A percentile compares a stretch with the other conserved stretches of the same genome.
Evolutionary conservation across 2,797 vertebrate species (phyloP).

Genomic region (Streptopelia turtur): DNA sequence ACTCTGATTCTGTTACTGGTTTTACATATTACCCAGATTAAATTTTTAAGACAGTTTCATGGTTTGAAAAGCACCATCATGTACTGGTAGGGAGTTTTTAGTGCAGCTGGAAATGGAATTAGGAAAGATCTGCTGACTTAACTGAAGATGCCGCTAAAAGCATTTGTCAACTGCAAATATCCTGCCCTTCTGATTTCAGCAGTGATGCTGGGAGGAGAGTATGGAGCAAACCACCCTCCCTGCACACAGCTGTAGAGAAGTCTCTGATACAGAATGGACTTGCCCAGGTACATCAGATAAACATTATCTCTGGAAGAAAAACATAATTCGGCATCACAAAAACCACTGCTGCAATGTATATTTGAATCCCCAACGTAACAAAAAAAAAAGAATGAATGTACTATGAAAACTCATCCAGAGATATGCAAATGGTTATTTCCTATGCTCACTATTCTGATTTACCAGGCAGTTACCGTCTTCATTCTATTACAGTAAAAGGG

Average conservation of each 20-base stretch:
- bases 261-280: background rate
- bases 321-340: background rate
- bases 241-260: background rate
- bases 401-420: background rate
- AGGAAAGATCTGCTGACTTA: constrained; percentile 33
- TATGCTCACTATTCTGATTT: background rate
- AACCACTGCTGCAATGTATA: background rate
- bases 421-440: background rate
- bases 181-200: background rate
- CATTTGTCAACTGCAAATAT: background rate
- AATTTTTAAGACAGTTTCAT: constrained; percentile 11
- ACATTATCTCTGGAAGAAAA: background rate
- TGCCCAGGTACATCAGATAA: background rate
- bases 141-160: constrained; percentile 35
- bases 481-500: background rate
- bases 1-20: constrained; percentile 32
- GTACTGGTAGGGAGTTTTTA: constrained; percentile 36
- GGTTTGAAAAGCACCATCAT: constrained; percentile 37
- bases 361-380: background rate
- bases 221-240: background rate
- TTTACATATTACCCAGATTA: constrained; percentile 28
- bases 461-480: background rate
- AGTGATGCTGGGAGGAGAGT: background rate
- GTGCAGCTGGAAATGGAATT: constrained; percentile 5
- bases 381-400: background rate